These are phyloP conservation scores for Vespertilio murinus DNA, from an alignment of 2,797 vertebrate genomes.

Conservation along the genomic window DNA sequence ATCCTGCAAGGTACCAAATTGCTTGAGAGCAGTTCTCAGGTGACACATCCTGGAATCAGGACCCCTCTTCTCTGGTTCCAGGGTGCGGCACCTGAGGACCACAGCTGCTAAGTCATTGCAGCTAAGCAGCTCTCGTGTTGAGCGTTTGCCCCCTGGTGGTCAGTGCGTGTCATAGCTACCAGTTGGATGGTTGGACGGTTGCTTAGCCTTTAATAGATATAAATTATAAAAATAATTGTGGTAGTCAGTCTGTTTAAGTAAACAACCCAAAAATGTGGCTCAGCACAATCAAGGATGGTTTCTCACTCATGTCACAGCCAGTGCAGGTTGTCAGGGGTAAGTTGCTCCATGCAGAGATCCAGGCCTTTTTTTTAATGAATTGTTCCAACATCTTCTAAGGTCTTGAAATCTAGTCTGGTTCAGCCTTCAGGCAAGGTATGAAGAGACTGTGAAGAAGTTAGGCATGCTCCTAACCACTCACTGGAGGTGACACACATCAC, in stretches of 20 bases:
- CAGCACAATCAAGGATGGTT: neutral
- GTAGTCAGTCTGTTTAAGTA: neutral
- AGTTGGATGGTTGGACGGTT: too few relatives aligned
- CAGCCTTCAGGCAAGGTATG: neutral
- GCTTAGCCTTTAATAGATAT: too few relatives aligned
- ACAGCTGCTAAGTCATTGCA: too few relatives aligned
- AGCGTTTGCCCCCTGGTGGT: too few relatives aligned
- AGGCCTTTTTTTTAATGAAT: neutral
- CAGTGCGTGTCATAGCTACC: too few relatives aligned
- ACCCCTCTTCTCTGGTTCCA: too few relatives aligned
- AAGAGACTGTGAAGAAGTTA: neutral
- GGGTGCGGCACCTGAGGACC: too few relatives aligned
- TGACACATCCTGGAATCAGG: too few relatives aligned
- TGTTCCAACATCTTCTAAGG: neutral
- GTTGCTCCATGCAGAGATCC: neutral
- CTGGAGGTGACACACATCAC: neutral
- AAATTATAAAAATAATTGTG: neutral
- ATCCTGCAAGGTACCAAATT: too few relatives aligned
- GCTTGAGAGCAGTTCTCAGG: too few relatives aligned
- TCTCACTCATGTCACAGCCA: neutral
- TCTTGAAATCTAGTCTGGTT: neutral
- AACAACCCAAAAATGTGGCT: neutral
- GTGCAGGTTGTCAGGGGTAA: neutral
- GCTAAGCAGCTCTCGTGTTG: too few relatives aligned
- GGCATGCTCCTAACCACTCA: neutral